Evolutionary conservation across 92 coral and sea anemone genomes (phyloP).

Genomic region (Montipora capitata): DNA sequence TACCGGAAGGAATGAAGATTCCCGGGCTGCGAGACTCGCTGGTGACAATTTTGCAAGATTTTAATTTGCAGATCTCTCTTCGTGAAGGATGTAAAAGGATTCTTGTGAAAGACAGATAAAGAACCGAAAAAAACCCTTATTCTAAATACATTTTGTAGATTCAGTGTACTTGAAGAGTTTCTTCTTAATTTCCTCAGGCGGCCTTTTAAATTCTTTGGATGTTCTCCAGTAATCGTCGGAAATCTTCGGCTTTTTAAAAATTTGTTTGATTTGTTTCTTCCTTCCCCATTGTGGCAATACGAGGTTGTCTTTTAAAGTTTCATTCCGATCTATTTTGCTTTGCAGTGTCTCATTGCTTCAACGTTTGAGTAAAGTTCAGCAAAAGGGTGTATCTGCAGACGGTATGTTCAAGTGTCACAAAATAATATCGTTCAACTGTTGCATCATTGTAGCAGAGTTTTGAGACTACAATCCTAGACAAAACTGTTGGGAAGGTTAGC

Average conservation of each 20-base stretch:
- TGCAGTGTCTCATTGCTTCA: conserved; percentile 95
- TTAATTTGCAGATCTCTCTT: conserved; percentile 98
- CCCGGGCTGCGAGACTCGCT: conserved; percentile 97
- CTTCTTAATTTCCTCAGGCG: background rate
- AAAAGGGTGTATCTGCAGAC: conserved; percentile 91
- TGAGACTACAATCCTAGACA: too few relatives aligned
- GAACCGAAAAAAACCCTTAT: background rate
- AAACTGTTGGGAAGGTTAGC: too few relatives aligned
- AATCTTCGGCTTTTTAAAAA: background rate
- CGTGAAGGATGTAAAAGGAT: conserved; percentile 99
- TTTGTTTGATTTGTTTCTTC: background rate
- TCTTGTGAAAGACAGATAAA: conserved; percentile 97
- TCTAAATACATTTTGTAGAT: background rate
- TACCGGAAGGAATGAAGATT: conserved; percentile 94
- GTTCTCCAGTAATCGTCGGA: background rate
- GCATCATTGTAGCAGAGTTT: too few relatives aligned
- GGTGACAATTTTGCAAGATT: conserved; percentile 96
- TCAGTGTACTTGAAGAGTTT: too few relatives aligned
- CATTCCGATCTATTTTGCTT: background rate
- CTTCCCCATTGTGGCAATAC: background rate
- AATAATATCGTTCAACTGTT: too few relatives aligned
- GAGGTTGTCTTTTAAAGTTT: background rate
- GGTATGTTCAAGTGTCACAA: conserved; percentile 66
- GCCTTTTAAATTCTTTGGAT: background rate
- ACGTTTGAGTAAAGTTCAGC: conserved; percentile 90